Evolutionary conservation across 2,113 vertebrate species (phyloP), one percentile per base, ranked within the genome.

Genomic region (Micromys minutus): DNA sequence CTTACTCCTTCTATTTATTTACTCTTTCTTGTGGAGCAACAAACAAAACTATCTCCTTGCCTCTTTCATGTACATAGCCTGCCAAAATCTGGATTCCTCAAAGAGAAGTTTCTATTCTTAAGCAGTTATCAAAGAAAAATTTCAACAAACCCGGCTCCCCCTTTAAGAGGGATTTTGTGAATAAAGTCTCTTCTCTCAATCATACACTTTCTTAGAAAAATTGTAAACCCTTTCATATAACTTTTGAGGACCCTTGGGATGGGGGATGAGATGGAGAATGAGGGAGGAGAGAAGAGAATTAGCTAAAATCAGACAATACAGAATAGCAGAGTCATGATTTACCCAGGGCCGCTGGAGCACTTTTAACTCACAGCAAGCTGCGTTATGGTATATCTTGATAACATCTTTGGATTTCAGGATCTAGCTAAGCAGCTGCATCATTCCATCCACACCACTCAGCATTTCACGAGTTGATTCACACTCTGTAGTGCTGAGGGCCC

Each of bases 371-470:
- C 21, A 67, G 39, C 69, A 85, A 80, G 55, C 52, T 21, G 39
- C 24, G 0, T 63, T 74, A 6, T 47, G 84, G 19, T 36, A 89
- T 69, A 36, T 89, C 9, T 5, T 26, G 29, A 84, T 65, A 84
- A 84, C 71, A n/a, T 63, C 63, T 84, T 88, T 80, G 57, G 69
- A 87, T 96, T 86, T 85, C 72, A 47, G 57, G 31, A 17, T 71
- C n/a, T 91, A 76, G 36, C 76, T n/a, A 76, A 34, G 45, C 52
- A 80, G 31, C 26, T 69, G 22, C 5, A 29, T 81, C 42, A 17
- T 72, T 55, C 36, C 29, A 59, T 24, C 31, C 26, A 69, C 17
- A 34, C 71, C 11, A 72, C 15, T 17, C 47, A 10, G 65, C 52
- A 61, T 13, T 17, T 5, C 34, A 8, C 13, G 2, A 80, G 12